phyloP scores from a whole-genome alignment of 2,797 vertebrate species.

The Fistularia tabacaria region DNA sequence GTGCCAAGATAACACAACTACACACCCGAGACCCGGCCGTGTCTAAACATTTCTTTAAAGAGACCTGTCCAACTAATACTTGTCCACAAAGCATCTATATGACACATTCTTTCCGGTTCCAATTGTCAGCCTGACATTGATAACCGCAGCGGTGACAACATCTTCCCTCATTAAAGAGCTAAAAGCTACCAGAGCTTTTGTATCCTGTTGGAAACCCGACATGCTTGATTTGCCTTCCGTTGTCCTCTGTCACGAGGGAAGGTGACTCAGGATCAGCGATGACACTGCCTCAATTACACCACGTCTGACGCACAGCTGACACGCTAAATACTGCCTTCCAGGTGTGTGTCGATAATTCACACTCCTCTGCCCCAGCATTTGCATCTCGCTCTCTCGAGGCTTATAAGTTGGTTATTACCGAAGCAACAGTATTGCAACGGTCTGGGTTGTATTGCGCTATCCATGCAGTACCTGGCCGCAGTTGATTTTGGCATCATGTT shows the following conservation, averaged over 20 bases:
- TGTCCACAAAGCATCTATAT: not conserved
- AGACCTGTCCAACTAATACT: too few species aligned
- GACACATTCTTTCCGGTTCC: not conserved
- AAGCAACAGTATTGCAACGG: too few species aligned
- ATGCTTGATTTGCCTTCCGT: slow-evolving; percentile 54
- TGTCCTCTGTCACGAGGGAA: slow-evolving; percentile 57
- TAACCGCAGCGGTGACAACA: slow-evolving; percentile 11
- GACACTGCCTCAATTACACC: slow-evolving; percentile 47
- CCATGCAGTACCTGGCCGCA: too few species aligned
- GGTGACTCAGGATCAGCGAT: slow-evolving; percentile 56
- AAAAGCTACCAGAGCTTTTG: slow-evolving; percentile 22
- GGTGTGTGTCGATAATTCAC: slow-evolving; percentile 11
- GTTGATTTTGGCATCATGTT: too few species aligned
- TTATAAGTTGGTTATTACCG: too few species aligned
- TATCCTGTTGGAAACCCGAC: slow-evolving; percentile 18
- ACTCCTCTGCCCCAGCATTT: not conserved
- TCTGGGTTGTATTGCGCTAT: too few species aligned
- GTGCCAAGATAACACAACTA: too few species aligned
- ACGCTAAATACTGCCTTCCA: slow-evolving; percentile 40
- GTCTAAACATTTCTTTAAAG: too few species aligned
- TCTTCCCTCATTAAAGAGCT: slow-evolving; percentile 11
- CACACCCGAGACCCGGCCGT: too few species aligned
- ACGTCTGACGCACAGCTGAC: slow-evolving; percentile 34
- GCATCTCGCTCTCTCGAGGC: too few species aligned
- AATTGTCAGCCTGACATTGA: slow-evolving; percentile 7